These are phyloP conservation scores for Pogonus chalceus DNA, from an alignment of 1,140 invertebrate species.

Conservation along the genomic window DNA sequence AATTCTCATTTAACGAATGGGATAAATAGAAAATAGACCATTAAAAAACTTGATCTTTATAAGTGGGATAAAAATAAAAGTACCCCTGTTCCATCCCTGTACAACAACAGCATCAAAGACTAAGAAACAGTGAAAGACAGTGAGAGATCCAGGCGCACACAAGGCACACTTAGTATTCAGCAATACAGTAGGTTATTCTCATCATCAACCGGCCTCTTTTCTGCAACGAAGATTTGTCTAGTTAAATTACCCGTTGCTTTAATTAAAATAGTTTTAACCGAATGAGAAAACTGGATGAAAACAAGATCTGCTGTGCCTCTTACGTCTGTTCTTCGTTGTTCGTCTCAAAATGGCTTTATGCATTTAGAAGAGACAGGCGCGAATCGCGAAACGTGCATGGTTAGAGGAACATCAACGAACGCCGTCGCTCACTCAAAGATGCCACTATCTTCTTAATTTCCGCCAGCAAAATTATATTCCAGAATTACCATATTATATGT, in stretches of 20 bases:
- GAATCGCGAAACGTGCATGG: background rate
- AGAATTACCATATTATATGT: conserved; percentile 18
- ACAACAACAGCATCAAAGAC: no score
- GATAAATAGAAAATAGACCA: no score
- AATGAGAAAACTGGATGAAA: conserved; percentile 22
- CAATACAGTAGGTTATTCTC: conserved; percentile 2
- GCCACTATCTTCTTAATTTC: conserved; percentile 21
- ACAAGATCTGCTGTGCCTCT: no score
- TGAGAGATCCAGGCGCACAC: no score
- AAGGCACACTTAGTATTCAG: no score
- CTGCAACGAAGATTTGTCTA: conserved; percentile 24
- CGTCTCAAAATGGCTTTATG: background rate
- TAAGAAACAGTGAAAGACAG: no score
- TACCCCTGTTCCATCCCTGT: no score
- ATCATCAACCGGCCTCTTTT: conserved; percentile 15
- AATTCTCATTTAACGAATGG: no score
- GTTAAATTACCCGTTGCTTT: conserved; percentile 30
- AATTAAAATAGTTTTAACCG: conserved; percentile 28
- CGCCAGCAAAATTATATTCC: conserved; percentile 22
- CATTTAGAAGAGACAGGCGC: conserved; percentile 1
- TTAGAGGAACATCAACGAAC: background rate
- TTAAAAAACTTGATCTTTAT: no score
- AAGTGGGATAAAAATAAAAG: no score
- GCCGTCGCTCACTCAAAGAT: conserved; percentile 1
- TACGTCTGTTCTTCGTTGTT: background rate